Evolutionary conservation across 2,888 invertebrate species (phyloP).

Genomic region (Amblyjoppa proteus): DNA sequence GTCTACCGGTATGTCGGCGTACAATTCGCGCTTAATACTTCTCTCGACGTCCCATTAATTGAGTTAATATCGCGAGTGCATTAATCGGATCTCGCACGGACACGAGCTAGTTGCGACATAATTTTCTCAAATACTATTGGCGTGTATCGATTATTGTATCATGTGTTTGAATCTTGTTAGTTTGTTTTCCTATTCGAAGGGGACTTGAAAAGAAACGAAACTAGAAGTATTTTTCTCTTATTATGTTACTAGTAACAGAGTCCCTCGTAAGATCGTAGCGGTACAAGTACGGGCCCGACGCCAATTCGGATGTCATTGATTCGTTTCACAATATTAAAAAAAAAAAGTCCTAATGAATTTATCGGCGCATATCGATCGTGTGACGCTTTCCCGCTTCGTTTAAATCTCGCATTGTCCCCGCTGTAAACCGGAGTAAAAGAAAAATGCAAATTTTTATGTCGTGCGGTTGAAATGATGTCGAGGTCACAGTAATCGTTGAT

Average conservation of each 20-base stretch:
- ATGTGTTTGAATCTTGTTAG: conserved; percentile 28
- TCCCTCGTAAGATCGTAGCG: conserved; percentile 41
- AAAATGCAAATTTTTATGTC: conserved; percentile 2
- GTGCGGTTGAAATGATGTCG: conserved; percentile 13
- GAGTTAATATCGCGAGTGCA: conserved; percentile 36
- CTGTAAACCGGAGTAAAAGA: neutral
- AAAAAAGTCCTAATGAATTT: conserved; percentile 69
- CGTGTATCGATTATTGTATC: neutral
- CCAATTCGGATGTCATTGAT: conserved; percentile 5
- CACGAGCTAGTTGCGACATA: neutral
- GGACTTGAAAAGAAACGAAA: conserved; percentile 7
- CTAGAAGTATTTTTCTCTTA: neutral
- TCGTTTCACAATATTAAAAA: conserved; percentile 64
- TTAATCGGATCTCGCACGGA: conserved; percentile 20
- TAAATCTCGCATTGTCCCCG: conserved; percentile 14
- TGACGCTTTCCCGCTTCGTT: conserved; percentile 68
- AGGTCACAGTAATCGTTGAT: neutral
- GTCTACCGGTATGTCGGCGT: neutral
- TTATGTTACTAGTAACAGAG: neutral
- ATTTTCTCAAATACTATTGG: neutral
- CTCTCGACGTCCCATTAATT: conserved; percentile 22
- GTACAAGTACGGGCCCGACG: conserved; percentile 6
- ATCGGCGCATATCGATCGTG: conserved; percentile 75
- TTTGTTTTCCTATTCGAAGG: conserved; percentile 60
- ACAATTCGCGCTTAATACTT: conserved; percentile 10